Evolutionary conservation across 2,888 invertebrate genomes (phyloP).

Genomic region (Drosophila subquinaria): DNA sequence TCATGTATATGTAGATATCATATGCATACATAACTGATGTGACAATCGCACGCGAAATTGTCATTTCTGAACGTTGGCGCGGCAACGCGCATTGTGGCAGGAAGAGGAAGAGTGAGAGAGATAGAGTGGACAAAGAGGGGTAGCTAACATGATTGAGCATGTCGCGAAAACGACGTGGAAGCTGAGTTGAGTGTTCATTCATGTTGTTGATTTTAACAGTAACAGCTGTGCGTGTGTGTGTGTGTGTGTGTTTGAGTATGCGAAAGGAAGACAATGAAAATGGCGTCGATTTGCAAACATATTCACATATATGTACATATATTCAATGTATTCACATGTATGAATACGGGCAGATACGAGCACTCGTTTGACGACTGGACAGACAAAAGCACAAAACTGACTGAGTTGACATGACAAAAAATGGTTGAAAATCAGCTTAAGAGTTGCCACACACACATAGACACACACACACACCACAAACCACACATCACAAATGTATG

Average conservation of each 20-base stretch:
- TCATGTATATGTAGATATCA: constrained; percentile 47
- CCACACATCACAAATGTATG: neutral
- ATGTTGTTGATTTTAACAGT: constrained; percentile 63
- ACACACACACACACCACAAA: constrained; percentile 1
- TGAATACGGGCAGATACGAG: constrained; percentile 10
- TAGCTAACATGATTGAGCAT: constrained; percentile 69
- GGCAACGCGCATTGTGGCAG: neutral
- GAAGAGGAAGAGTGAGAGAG: neutral
- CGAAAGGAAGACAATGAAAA: constrained; percentile 70
- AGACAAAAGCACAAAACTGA: constrained; percentile 62
- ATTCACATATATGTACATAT: constrained; percentile 32
- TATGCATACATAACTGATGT: constrained; percentile 78
- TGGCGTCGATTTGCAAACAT: constrained; percentile 73
- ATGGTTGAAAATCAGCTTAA: constrained; percentile 53
- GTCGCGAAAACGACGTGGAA: constrained; percentile 67
- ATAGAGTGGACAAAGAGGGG: constrained; percentile 4
- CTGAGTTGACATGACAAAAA: constrained; percentile 55
- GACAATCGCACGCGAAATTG: constrained; percentile 82
- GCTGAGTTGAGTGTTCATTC: constrained; percentile 81
- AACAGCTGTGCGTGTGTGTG: constrained; percentile 21
- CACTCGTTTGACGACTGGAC: constrained; percentile 24
- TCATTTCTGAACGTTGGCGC: constrained; percentile 59
- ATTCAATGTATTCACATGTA: constrained; percentile 20
- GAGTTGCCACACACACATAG: constrained; percentile 39
- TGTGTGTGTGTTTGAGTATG: constrained; percentile 16